These are phyloP conservation scores for Diabrotica virgifera DNA, from an alignment of 1,140 invertebrate genomes.

Conservation along the genomic window DNA sequence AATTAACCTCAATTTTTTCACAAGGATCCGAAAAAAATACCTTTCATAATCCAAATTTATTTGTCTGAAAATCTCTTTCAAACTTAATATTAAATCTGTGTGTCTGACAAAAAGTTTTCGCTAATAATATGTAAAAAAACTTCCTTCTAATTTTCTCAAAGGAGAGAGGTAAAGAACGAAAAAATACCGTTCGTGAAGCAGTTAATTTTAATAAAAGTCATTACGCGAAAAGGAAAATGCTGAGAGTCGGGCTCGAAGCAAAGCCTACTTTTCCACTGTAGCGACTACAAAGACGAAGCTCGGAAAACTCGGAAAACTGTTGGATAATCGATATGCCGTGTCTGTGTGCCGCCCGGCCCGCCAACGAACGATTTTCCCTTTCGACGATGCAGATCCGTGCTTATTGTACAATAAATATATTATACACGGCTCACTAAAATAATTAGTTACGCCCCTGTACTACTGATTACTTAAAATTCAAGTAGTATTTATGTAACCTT, in stretches of 20 bases:
- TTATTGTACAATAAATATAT: too few species aligned
- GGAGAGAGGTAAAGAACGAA: not conserved
- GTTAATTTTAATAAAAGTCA: not conserved
- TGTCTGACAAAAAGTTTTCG: not conserved
- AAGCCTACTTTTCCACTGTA: not conserved
- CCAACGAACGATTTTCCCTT: not conserved
- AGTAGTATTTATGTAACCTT: too few species aligned
- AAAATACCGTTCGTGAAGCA: not conserved
- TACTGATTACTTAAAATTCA: too few species aligned
- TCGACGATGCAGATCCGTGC: not conserved
- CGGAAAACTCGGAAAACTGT: not conserved
- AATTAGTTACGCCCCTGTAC: too few species aligned
- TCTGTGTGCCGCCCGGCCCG: not conserved
- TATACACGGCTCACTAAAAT: too few species aligned
- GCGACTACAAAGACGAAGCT: not conserved
- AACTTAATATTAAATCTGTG: not conserved
- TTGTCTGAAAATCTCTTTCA: not conserved
- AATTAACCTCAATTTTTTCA: too few species aligned
- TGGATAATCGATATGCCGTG: not conserved
- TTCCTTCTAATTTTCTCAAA: not conserved
- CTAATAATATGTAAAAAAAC: not conserved
- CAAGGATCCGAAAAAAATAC: too few species aligned
- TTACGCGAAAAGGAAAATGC: not conserved
- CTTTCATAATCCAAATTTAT: not conserved
- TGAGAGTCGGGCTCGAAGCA: not conserved